These are phyloP conservation scores for Acanthis flammea DNA, from an alignment of 2,797 vertebrate species.

Conservation along the genomic window DNA sequence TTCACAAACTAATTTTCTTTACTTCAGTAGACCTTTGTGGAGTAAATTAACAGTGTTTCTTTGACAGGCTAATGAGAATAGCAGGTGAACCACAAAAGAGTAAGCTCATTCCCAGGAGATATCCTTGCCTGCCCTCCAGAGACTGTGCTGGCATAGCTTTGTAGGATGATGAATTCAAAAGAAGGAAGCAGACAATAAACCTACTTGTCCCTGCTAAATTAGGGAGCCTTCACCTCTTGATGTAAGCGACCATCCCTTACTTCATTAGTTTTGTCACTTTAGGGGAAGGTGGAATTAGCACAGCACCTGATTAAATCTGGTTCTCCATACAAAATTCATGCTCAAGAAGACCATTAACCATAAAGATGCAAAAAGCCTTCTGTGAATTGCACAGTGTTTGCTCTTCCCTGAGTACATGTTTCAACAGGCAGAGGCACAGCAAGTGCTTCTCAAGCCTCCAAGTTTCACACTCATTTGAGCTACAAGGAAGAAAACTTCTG, in stretches of 20 bases:
- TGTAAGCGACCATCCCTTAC: neutral
- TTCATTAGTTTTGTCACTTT: constrained; percentile 29
- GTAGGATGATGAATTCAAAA: neutral
- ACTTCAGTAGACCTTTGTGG: neutral
- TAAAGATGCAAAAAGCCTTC: neutral
- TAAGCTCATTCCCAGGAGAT: neutral
- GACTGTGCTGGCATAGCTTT: neutral
- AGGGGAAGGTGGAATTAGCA: constrained; percentile 4
- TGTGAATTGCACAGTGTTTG: rapidly evolving
- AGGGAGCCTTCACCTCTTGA: neutral
- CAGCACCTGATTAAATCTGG: neutral
- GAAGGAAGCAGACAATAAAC: constrained; percentile 10
- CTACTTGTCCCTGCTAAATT: neutral
- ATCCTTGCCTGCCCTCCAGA: neutral
- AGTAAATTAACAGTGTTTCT: neutral
- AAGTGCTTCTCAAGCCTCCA: neutral
- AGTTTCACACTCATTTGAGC: neutral
- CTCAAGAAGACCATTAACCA: neutral
- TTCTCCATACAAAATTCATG: neutral
- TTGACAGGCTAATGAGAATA: neutral
- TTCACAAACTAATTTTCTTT: neutral
- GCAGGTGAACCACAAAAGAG: constrained; percentile 2
- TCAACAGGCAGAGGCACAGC: neutral
- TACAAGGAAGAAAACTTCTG: neutral
- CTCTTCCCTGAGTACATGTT: neutral